Evolutionary conservation across 2,113 vertebrate species (phyloP).

Genomic region (Bujurquina vittata): DNA sequence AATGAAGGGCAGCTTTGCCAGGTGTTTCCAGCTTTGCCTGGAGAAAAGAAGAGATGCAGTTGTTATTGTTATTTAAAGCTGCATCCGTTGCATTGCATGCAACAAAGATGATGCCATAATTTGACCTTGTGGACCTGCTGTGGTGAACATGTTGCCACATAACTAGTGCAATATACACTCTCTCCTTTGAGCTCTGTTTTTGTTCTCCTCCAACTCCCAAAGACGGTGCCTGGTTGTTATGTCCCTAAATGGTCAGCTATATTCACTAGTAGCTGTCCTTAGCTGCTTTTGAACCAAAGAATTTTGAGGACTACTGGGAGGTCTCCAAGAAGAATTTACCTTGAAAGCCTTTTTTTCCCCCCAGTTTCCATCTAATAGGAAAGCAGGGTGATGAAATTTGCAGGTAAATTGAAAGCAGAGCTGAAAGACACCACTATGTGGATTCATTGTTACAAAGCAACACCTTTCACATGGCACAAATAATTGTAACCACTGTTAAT

Average conservation of each 20-base stretch:
- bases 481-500: background rate
- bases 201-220: background rate
- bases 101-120: background rate
- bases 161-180: background rate
- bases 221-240: background rate
- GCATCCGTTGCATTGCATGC: background rate
- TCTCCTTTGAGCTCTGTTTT: background rate
- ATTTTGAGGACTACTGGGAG: background rate
- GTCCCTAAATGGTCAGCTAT: background rate
- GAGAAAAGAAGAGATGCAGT: background rate
- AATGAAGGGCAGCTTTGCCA: background rate
- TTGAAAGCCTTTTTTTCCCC: background rate
- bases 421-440: background rate
- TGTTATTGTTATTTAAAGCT: background rate
- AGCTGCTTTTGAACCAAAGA: background rate
- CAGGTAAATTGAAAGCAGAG: too few species aligned
- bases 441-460: background rate
- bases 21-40: background rate
- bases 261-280: background rate
- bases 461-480: background rate
- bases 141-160: background rate
- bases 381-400: background rate
- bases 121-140: background rate
- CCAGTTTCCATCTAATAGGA: background rate
- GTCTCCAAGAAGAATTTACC: background rate